These are phyloP conservation scores for Lysiphlebus fabarum DNA, from an alignment of 1,140 invertebrate genomes.

Conservation along the genomic window DNA sequence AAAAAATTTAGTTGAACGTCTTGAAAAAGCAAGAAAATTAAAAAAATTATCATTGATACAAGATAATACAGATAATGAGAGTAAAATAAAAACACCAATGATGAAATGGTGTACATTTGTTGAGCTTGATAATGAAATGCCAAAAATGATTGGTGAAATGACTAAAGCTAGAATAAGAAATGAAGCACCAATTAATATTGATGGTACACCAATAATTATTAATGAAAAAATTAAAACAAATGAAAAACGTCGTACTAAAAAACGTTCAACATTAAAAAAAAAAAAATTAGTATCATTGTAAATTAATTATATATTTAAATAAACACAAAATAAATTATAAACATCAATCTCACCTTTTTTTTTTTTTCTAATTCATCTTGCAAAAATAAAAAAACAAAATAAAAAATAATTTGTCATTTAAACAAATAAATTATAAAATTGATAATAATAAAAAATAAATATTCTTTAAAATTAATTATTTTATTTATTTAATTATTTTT, in stretches of 20 bases:
- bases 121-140: slow-evolving; percentile 23
- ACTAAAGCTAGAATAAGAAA: slow-evolving; percentile 9
- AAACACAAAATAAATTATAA: neutral
- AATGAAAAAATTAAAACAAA: slow-evolving; percentile 20
- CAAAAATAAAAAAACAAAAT: too few species aligned
- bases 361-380: too few species aligned
- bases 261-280: slow-evolving; percentile 37
- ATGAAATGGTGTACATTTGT: slow-evolving; percentile 41
- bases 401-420: too few species aligned
- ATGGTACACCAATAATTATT: neutral
- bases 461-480: too few species aligned
- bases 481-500: too few species aligned
- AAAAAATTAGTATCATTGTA: slow-evolving; percentile 50
- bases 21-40: slow-evolving; percentile 39
- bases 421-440: neutral
- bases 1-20: slow-evolving; percentile 33
- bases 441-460: slow-evolving; percentile 14
- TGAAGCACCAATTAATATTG: neutral
- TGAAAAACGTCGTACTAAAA: slow-evolving; percentile 28
- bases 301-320: too few species aligned
- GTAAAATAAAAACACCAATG: slow-evolving; percentile 28
- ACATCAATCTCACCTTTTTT: neutral
- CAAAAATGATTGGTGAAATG: slow-evolving; percentile 15
- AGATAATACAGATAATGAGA: slow-evolving; percentile 14
- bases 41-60: slow-evolving; percentile 22